Conservation (phyloP, 2,797 vertebrate genomes). For the Chiloscyllium punctatum region DNA sequence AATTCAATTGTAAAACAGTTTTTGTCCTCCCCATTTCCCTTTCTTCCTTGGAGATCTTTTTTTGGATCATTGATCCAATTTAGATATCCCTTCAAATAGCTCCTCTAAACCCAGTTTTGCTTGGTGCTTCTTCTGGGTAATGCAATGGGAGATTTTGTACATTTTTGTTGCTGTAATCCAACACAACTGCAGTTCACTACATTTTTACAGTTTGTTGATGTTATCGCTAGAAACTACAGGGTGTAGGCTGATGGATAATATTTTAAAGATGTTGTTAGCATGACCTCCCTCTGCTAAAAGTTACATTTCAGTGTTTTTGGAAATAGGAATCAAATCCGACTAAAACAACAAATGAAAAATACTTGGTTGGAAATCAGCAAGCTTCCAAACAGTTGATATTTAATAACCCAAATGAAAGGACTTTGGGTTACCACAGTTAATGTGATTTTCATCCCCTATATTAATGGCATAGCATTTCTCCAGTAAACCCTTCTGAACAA, state of each 20-base stretch:
- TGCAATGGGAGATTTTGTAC: background rate
- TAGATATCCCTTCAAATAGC: background rate
- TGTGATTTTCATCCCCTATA: background rate
- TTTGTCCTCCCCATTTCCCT: background rate
- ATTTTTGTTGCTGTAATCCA: background rate
- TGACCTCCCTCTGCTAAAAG: background rate
- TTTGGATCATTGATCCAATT: background rate
- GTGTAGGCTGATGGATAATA: background rate
- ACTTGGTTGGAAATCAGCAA: background rate
- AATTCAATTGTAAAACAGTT: background rate
- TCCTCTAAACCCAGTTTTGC: background rate
- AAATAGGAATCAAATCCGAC: conserved; percentile 16
- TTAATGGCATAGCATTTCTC: background rate
- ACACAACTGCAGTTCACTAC: background rate
- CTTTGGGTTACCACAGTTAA: background rate
- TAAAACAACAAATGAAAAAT: background rate
- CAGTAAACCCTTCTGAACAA: background rate
- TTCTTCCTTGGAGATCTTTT: background rate
- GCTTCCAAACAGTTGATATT: background rate
- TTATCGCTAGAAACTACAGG: background rate
- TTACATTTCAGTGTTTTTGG: background rate
- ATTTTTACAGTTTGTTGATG: background rate
- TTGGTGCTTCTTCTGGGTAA: background rate
- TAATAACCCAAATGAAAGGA: background rate
- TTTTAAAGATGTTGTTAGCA: background rate